Evolutionary conservation across 2,797 vertebrate genomes (phyloP).

Genomic region (Pangasius djambal): DNA sequence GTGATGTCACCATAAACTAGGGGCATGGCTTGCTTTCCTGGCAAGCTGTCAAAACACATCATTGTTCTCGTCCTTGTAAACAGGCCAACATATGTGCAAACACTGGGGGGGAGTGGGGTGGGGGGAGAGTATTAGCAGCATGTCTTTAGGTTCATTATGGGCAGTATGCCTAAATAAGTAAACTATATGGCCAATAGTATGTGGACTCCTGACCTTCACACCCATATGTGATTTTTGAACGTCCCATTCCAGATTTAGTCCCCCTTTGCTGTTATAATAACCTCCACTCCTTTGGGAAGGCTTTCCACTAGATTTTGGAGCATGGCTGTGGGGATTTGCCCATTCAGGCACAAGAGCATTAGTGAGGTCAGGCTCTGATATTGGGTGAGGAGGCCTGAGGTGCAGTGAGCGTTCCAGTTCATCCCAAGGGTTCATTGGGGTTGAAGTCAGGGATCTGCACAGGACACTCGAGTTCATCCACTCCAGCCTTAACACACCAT

Average conservation of each 20-base stretch:
- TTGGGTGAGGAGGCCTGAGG: background rate
- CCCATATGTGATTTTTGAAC: background rate
- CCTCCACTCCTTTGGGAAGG: background rate
- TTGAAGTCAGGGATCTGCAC: background rate
- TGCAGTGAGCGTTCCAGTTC: background rate
- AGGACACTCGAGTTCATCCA: background rate
- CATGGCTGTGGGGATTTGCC: background rate
- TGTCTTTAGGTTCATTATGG: background rate
- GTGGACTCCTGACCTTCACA: background rate
- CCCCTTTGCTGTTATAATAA: background rate
- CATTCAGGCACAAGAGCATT: background rate
- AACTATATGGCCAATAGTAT: background rate
- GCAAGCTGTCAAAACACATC: slow-evolving; percentile 19
- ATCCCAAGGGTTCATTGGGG: background rate
- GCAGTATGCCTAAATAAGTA: background rate
- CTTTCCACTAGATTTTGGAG: background rate
- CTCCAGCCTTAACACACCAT: background rate
- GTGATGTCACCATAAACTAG: slow-evolving; percentile 5
- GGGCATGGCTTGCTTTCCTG: background rate
- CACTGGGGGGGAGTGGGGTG: background rate
- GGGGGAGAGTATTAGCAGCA: background rate
- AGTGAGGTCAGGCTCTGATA: background rate
- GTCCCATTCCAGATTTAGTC: background rate
- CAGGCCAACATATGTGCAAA: background rate
- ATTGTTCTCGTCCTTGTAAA: background rate